Percentiles rank a stretch among this genome's conserved stretches.
Evolutionary conservation across 2,797 vertebrate species (phyloP).

Genomic region (Clarias platycephalus): DNA sequence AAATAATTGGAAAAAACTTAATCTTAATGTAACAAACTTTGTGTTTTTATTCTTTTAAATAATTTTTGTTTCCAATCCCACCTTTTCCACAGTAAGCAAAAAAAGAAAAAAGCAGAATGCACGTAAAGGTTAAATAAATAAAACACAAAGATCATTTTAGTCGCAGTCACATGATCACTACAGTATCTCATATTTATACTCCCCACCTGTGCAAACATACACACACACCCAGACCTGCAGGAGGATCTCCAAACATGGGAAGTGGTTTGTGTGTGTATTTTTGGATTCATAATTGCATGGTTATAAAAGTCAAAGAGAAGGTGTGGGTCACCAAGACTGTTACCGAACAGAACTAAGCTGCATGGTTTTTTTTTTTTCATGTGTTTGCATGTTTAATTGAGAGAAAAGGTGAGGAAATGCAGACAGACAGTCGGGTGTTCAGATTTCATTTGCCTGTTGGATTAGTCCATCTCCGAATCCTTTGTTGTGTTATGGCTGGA

Average conservation of each 20-base stretch:
- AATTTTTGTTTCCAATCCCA: not conserved
- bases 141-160: not conserved
- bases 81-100: not conserved
- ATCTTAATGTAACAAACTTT: not conserved
- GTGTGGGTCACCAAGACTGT: not conserved
- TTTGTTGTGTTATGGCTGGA: conserved; percentile 52
- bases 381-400: conserved; percentile 11
- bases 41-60: not conserved
- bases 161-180: conserved; percentile 1
- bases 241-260: not conserved
- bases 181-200: not conserved
- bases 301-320: conserved; percentile 1
- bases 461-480: conserved; percentile 44
- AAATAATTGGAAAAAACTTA: not conserved
- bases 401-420: not conserved
- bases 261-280: conserved; percentile 19
- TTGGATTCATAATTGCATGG: not conserved
- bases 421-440: conserved; percentile 31
- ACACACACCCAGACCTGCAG: not conserved
- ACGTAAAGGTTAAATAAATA: not conserved
- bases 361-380: not conserved
- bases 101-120: not conserved
- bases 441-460: conserved; percentile 41
- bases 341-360: conserved; percentile 7
- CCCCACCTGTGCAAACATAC: conserved; percentile 11